These are phyloP conservation scores for Oasisia sp. DNA, from an alignment of 2,888 invertebrate genomes.

Conservation along the genomic window DNA sequence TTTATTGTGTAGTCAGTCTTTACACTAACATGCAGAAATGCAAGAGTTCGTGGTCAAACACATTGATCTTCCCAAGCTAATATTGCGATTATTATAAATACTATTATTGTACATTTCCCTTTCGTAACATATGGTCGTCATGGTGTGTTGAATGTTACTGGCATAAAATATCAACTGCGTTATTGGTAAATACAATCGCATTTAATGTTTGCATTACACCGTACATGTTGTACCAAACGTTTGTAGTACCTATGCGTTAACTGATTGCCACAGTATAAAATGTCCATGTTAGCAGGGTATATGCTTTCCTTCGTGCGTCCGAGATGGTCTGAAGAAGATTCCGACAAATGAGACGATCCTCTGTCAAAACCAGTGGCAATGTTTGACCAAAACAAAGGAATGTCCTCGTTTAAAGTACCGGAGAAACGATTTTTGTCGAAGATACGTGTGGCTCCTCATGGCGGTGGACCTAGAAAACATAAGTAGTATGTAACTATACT, in stretches of 20 bases:
- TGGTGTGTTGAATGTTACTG: background rate
- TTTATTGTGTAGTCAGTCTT: background rate
- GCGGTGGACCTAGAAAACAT: background rate
- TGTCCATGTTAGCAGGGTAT: background rate
- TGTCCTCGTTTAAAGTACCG: background rate
- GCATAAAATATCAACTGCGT: background rate
- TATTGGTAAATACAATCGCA: background rate
- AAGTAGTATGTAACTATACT: background rate
- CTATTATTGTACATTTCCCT: background rate
- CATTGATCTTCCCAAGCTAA: background rate
- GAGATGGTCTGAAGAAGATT: too few relatives aligned
- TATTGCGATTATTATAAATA: background rate
- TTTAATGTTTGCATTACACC: background rate
- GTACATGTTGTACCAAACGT: background rate
- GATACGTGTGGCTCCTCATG: background rate
- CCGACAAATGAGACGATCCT: background rate
- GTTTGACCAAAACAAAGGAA: background rate
- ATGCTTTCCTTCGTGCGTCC: too few relatives aligned
- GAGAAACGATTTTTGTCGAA: background rate
- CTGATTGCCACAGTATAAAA: background rate
- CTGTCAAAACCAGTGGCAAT: background rate
- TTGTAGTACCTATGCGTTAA: background rate
- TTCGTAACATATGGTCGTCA: background rate
- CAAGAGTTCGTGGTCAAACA: background rate
- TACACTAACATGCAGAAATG: background rate